These are phyloP conservation scores for Aegotheles bennettii DNA, from an alignment of 2,113 vertebrate genomes.

Conservation along the genomic window DNA sequence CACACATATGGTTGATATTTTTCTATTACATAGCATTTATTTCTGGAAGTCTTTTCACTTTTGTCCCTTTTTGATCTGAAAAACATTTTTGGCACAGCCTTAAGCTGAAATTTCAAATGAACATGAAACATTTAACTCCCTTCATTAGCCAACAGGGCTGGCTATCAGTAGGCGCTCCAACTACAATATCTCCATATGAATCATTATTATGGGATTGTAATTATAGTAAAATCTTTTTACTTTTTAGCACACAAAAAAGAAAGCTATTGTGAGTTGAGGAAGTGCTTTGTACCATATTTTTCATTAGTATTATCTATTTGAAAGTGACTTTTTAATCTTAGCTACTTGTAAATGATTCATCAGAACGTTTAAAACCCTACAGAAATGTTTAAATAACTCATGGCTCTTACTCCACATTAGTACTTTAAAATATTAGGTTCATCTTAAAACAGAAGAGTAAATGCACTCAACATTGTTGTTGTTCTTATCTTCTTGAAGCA, in stretches of 20 bases:
- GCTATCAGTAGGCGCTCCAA: neutral
- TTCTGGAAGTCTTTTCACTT: slow-evolving; percentile 22
- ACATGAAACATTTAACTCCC: neutral
- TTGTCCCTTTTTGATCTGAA: slow-evolving; percentile 13
- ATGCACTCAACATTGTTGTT: neutral
- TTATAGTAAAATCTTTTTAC: neutral
- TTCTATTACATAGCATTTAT: slow-evolving; percentile 21
- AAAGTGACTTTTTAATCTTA: slow-evolving; percentile 19
- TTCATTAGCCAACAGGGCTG: neutral
- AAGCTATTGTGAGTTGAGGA: neutral
- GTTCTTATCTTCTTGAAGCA: neutral
- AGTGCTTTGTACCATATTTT: neutral
- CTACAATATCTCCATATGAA: neutral
- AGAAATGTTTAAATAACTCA: slow-evolving; percentile 12
- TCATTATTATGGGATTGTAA: neutral
- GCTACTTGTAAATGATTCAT: slow-evolving; percentile 30
- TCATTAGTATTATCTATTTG: neutral
- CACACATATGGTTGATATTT: neutral
- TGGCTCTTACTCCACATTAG: neutral
- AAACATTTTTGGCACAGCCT: neutral
- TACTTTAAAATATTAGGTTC: neutral
- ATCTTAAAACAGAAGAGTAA: neutral
- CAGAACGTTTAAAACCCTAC: slow-evolving; percentile 4
- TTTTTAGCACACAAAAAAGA: neutral
- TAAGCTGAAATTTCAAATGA: neutral